These are phyloP conservation scores for Hyles vespertilio DNA, from an alignment of 1,140 invertebrate genomes.

Conservation along the genomic window DNA sequence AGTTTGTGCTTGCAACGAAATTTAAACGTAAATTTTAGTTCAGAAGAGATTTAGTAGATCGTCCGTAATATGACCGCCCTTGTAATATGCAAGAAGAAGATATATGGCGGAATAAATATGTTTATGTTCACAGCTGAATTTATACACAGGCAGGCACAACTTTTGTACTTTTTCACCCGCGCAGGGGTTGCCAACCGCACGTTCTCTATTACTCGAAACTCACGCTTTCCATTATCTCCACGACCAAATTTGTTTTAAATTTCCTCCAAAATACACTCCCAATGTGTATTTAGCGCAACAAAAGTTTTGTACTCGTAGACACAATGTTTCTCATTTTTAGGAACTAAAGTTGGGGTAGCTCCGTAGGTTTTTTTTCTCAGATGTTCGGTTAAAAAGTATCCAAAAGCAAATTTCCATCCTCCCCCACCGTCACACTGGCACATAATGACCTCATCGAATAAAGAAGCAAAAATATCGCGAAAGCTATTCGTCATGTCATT, in stretches of 20 bases:
- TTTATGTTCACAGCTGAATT: constrained; percentile 28
- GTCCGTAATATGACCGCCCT: not conserved
- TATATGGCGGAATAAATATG: constrained; percentile 22
- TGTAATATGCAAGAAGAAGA: not conserved
- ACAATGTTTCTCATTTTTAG: constrained; percentile 26
- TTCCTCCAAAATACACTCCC: constrained; percentile 41
- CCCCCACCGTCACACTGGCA: constrained; percentile 11
- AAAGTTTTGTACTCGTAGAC: constrained; percentile 20
- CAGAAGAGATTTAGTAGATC: too few relatives aligned
- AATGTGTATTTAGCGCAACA: constrained; percentile 26
- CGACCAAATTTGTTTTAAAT: constrained; percentile 66
- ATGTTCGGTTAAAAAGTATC: constrained; percentile 4
- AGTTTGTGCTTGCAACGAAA: too few relatives aligned
- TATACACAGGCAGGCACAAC: constrained; percentile 34
- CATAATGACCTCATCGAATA: constrained; percentile 65
- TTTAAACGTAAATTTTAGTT: too few relatives aligned
- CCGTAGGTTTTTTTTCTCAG: not conserved
- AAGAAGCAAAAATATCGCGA: constrained; percentile 72
- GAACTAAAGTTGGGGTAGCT: constrained; percentile 15
- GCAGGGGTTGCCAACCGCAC: constrained; percentile 57
- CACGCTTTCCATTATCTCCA: constrained; percentile 63
- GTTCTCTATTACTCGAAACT: constrained; percentile 62
- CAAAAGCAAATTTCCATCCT: not conserved
- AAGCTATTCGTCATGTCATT: constrained; percentile 74
- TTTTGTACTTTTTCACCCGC: constrained; percentile 61